Evolutionary conservation across 1,140 invertebrate genomes (phyloP).

Genomic region (Cephus cinctus): DNA sequence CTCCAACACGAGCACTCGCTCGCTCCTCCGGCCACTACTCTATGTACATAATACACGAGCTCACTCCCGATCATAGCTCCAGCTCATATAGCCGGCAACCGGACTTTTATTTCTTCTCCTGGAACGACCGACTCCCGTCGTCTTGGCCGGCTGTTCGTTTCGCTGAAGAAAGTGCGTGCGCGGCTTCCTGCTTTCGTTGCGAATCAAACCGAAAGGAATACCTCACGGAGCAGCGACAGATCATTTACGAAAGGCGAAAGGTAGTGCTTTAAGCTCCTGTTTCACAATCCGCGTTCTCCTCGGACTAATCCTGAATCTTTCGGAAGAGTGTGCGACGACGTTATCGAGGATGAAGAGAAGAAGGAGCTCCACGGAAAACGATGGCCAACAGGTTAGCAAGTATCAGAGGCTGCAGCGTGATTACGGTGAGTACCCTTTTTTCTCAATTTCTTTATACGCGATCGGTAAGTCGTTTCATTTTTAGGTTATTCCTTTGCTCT

Average conservation of each 20-base stretch:
- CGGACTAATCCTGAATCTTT: too few relatives aligned
- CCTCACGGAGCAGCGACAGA: too few relatives aligned
- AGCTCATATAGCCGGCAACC: constrained; percentile 23
- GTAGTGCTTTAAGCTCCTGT: too few relatives aligned
- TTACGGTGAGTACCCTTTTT: constrained; percentile 33
- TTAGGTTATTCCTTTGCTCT: too few relatives aligned
- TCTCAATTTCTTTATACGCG: not conserved
- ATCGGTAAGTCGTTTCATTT: too few relatives aligned
- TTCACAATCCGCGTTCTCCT: too few relatives aligned
- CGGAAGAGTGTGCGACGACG: too few relatives aligned
- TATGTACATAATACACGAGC: constrained; percentile 45
- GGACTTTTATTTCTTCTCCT: constrained; percentile 24
- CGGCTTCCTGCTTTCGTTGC: too few relatives aligned
- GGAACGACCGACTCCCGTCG: constrained; percentile 10
- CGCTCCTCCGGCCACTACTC: constrained; percentile 28
- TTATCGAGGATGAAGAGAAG: constrained; percentile 26
- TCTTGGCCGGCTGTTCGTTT: too few relatives aligned
- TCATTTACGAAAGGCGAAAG: too few relatives aligned
- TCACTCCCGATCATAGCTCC: constrained; percentile 43
- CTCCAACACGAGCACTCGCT: constrained; percentile 20
- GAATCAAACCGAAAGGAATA: too few relatives aligned
- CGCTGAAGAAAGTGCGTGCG: too few relatives aligned
- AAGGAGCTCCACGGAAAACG: constrained; percentile 18
- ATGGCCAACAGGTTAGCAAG: constrained; percentile 17
- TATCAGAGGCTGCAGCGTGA: constrained; percentile 25